Base-by-base conservation (phyloP, 2,797 vertebrate species). In the Cynopterus sphinx region DNA sequence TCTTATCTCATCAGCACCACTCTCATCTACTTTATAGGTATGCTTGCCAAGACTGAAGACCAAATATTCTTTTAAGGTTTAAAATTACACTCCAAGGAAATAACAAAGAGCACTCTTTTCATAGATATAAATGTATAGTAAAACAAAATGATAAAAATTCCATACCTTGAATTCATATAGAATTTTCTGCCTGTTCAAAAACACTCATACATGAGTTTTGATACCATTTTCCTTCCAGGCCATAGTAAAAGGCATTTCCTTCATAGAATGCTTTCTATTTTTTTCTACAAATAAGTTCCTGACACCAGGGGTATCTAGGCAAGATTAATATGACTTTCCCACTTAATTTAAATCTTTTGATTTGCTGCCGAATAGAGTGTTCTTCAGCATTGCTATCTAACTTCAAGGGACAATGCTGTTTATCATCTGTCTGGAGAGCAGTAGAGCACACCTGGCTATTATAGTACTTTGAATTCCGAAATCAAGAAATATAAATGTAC, bases 401-500 rank as follows among this genome's bases (percentile, higher is more conserved):
- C 93, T 97, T 96, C 75, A 96, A 97, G 87, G 94, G 85, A 98
- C 94, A 95, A 92, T 90, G 79, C 51, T 98, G 91, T 98, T 98
- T 97, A 97, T 98, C 97, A 97, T 96, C 90, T 67, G 19, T 51
- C 86, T 83, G 63, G 2, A 97, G 98, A 98, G 97, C 95, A 97
- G 83, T 59, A 82, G 59, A 95, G 94, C 92, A 97, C 92, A 97
- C 97, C 97, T 96, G 95, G 88, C 96, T 97, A 96, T 96, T 97
- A 97, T 21, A 95, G 88, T 78, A 78, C 73, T 97, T 89, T 87
- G 93, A 96, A 98, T 98, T 97, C 95, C 93, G 85, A 97, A 98
- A 96, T 71, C 92, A 98, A 96, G 89, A 98, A 98, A 98, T 97
- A 98, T 95, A 98, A 98, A 98, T 92, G 57, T 90, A 84, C 77